Evolutionary conservation across 2,888 invertebrate genomes (phyloP).

Genomic region (Hedya salicella): DNA sequence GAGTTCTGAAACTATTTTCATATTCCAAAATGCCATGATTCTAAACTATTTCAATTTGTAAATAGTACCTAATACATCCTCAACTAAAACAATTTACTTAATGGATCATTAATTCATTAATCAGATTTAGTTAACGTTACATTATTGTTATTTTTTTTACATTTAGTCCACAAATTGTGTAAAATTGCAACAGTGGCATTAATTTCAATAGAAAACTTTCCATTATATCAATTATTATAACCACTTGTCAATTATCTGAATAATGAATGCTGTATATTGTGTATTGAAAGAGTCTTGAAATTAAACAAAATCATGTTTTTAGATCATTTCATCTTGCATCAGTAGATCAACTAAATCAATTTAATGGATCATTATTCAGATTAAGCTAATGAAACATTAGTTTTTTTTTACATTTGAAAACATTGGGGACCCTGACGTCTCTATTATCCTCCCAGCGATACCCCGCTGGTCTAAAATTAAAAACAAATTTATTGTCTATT

Average conservation of each 20-base stretch:
- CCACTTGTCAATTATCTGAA: too few species aligned
- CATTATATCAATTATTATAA: too few species aligned
- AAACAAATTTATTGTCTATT: constrained; percentile 34
- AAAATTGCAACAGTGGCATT: too few species aligned
- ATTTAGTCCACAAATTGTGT: too few species aligned
- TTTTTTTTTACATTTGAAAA: constrained; percentile 12
- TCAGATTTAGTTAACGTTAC: constrained; percentile 13
- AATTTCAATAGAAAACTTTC: too few species aligned
- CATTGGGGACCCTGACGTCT: constrained; percentile 12
- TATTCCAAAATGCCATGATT: too few species aligned
- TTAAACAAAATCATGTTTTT: too few species aligned
- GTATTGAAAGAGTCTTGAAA: too few species aligned
- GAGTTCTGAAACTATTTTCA: too few species aligned
- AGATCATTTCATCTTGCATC: neutral
- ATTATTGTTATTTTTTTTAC: constrained; percentile 12
- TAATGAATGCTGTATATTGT: too few species aligned
- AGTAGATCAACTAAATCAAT: constrained; percentile 17
- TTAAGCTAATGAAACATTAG: constrained; percentile 17
- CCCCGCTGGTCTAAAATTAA: constrained; percentile 23
- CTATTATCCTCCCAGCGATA: constrained; percentile 12
- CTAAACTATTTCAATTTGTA: too few species aligned
- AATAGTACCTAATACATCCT: neutral
- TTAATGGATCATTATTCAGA: constrained; percentile 12
- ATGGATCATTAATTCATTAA: constrained; percentile 11
- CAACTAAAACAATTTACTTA: constrained; percentile 28